Conservation (phyloP, 2,797 vertebrate species). For the Nothura maculosa region DNA sequence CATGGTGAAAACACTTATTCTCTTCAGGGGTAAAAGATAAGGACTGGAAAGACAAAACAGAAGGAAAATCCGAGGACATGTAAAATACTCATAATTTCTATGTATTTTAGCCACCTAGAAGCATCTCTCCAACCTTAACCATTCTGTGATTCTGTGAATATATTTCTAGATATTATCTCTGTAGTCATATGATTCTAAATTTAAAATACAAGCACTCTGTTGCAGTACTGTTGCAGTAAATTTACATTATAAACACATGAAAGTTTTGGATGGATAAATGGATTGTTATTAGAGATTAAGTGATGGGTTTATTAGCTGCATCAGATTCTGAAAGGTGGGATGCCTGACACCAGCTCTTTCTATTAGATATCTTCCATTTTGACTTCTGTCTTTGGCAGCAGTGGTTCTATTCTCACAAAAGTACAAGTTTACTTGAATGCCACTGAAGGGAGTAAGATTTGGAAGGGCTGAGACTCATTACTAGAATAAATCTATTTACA, state of each 20-base stretch:
- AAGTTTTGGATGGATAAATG: neutral
- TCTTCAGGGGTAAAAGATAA: constrained; percentile 38
- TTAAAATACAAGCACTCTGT: constrained; percentile 22
- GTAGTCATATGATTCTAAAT: constrained; percentile 11
- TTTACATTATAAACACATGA: neutral
- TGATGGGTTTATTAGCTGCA: neutral
- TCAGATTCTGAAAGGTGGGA: neutral
- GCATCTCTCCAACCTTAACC: neutral
- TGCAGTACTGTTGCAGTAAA: neutral
- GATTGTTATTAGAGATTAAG: neutral
- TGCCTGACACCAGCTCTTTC: neutral
- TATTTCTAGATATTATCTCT: constrained; percentile 35
- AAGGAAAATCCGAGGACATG: neutral
- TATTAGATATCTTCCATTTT: neutral
- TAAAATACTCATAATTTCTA: constrained; percentile 19
- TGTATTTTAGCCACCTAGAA: constrained; percentile 37
- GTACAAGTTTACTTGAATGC: neutral
- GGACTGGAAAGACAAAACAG: constrained; percentile 1
- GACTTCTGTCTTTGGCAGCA: neutral
- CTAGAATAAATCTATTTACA: neutral
- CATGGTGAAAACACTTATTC: neutral
- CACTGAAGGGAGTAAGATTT: neutral
- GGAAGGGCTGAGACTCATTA: neutral
- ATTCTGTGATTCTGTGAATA: neutral
- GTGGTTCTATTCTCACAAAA: neutral